Evolutionary conservation across 2,797 vertebrate species (phyloP).

Genomic region (Chelon auratus): DNA sequence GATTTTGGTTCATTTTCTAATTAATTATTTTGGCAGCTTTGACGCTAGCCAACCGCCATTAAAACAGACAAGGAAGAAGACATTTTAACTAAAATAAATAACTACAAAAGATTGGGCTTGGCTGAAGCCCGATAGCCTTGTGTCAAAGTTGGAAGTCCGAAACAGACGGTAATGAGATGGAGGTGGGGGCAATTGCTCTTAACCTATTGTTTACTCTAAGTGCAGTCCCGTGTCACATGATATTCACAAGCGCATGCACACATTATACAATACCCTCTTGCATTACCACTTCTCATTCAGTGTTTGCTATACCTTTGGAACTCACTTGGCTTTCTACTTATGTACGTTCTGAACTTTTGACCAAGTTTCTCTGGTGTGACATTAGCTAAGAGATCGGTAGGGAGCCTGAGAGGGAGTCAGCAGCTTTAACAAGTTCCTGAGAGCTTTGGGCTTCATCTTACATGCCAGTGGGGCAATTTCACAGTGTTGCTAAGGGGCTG

Average conservation of each 20-base stretch:
- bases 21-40: too few species aligned
- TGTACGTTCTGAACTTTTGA: constrained; percentile 96
- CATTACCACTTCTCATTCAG: constrained; percentile 76
- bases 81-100: too few species aligned
- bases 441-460: constrained; percentile 90
- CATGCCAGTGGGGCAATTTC: constrained; percentile 90
- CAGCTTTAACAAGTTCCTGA: constrained; percentile 96
- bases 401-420: constrained; percentile 79
- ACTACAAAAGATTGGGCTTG: too few species aligned
- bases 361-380: constrained; percentile 91
- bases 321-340: constrained; percentile 92
- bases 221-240: too few species aligned
- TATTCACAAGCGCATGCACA: constrained; percentile 1
- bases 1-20: too few species aligned
- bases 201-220: too few species aligned
- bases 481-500: constrained; percentile 90
- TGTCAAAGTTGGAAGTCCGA: too few species aligned
- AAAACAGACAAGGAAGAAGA: too few species aligned
- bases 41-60: too few species aligned
- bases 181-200: too few species aligned
- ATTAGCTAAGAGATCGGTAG: constrained; percentile 83
- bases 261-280: constrained; percentile 9
- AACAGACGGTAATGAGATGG: too few species aligned
- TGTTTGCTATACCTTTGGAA: constrained; percentile 88
- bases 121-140: too few species aligned